Conservation (phyloP, 2,797 vertebrate species). For the Thamnophis elegans region DNA sequence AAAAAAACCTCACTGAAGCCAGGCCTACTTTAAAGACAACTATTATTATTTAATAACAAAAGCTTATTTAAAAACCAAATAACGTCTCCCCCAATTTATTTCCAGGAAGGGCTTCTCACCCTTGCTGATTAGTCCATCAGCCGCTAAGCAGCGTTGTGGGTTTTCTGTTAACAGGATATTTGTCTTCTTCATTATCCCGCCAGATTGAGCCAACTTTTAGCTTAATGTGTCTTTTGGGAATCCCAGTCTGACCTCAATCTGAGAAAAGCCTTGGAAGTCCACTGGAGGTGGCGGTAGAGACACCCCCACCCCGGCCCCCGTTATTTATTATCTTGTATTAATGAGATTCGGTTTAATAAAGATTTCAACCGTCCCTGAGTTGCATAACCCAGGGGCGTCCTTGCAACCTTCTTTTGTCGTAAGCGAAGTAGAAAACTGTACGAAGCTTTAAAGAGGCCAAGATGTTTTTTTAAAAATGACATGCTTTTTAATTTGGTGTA, state of each 20-base stretch:
- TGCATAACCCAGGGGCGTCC: slow-evolving; percentile 74
- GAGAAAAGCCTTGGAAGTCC: slow-evolving; percentile 72
- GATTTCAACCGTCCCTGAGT: slow-evolving; percentile 75
- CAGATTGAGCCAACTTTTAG: slow-evolving; percentile 74
- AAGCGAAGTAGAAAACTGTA: slow-evolving; percentile 77
- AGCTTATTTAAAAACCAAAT: not conserved
- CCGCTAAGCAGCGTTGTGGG: slow-evolving; percentile 47
- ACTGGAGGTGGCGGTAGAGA: slow-evolving; percentile 59
- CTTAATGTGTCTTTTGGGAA: slow-evolving; percentile 74
- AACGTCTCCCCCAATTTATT: slow-evolving; percentile 24
- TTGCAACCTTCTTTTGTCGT: slow-evolving; percentile 71
- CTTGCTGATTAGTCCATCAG: slow-evolving; percentile 58
- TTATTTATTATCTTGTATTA: slow-evolving; percentile 76
- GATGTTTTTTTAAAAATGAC: slow-evolving; percentile 15
- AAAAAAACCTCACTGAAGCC: too few species aligned
- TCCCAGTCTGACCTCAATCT: slow-evolving; percentile 80
- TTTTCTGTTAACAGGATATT: slow-evolving; percentile 57
- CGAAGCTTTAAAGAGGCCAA: slow-evolving; percentile 72
- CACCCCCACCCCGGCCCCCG: slow-evolving; percentile 60
- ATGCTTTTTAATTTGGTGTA: slow-evolving; percentile 72
- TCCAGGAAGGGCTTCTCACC: slow-evolving; percentile 52
- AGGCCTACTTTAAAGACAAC: not conserved
- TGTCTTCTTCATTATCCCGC: slow-evolving; percentile 60
- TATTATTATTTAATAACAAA: slow-evolving; percentile 35
- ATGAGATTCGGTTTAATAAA: slow-evolving; percentile 79